Evolutionary conservation across 2,113 vertebrate genomes (phyloP), one percentile per base, ranked within the genome.

Genomic region (Anolis carolinensis): DNA sequence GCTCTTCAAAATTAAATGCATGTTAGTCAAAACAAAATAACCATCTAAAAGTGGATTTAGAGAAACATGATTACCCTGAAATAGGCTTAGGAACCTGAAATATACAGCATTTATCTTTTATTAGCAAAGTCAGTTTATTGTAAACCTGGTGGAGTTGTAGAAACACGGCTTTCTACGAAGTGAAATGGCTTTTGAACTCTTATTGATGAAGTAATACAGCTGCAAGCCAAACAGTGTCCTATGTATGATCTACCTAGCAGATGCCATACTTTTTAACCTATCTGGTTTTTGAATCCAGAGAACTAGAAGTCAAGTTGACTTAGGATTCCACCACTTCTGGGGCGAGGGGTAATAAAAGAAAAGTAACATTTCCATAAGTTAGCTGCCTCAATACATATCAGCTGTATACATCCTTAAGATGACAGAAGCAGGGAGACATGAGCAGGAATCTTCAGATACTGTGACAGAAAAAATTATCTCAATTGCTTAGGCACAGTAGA

Each of bases 101-200:
- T 86, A 90, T 78, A 10, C 78, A 87, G 88, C 79, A 87, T 86
- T 88, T 79, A 91, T 87, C 65, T 85, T 82, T 72, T 81, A 88
- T 36, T 79, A 91, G 78, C 75, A 83, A 89, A 83, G 71, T 81
- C 85, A 91, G 80, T 87, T 84, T 87, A 94, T 83, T 91, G 93
- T 91, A 93, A 90, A 88, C 89, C 0, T 88, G 59, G 79, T 86
- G 79, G 39, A 32, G 89, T 90, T 94, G 83, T 93, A 83, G 93
- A 89, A 87, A 95, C 94, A 92, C 78, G 67, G 82, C 68, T 87
- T 89, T 79, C 83, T 88, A 87, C 81, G 81, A 48, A 76, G 89
- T 93, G 86, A 91, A 88, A 92, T 0, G 89, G 85, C 80, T 91
- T 87, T 84, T 90, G 90, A 93, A 90, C 92, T 80, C 90, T 82